A percentile compares a stretch with the other conserved stretches of the same genome.
phyloP scores from a whole-genome alignment of 2,797 vertebrate species.

The Peromyscus melanophrys region DNA sequence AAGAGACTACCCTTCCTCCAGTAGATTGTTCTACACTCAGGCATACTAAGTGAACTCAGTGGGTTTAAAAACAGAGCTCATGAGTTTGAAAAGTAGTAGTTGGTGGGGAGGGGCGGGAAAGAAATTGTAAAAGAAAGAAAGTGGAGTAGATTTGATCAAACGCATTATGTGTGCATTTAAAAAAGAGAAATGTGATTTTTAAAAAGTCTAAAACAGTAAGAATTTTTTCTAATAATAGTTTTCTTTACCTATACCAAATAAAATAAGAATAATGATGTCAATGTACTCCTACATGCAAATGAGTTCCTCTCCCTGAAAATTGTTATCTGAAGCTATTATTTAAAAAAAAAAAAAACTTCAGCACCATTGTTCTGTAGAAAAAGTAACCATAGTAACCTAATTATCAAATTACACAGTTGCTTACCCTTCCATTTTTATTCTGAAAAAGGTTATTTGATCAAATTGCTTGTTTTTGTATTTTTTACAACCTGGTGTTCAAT shows the following conservation, averaged over 20 bases:
- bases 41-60: not conserved
- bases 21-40: not conserved
- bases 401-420: not conserved
- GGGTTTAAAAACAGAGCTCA: not conserved
- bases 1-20: not conserved
- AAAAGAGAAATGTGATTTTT: not conserved
- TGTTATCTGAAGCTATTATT: slow-evolving; percentile 44
- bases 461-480: slow-evolving; percentile 13
- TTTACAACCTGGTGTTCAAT: not conserved
- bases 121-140: not conserved
- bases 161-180: not conserved
- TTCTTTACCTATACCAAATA: not conserved
- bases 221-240: not conserved
- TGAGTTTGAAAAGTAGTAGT: not conserved
- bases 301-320: not conserved
- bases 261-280: not conserved
- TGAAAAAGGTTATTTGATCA: slow-evolving; percentile 21
- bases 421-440: not conserved
- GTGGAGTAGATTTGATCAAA: not conserved
- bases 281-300: not conserved
- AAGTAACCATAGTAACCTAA: slow-evolving; percentile 61
- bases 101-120: not conserved
- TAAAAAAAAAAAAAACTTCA: slow-evolving; percentile 37
- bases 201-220: not conserved
- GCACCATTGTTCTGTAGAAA: not conserved